phyloP scores from a whole-genome alignment of 2,797 vertebrate genomes.

The Etheostoma perlongum region DNA sequence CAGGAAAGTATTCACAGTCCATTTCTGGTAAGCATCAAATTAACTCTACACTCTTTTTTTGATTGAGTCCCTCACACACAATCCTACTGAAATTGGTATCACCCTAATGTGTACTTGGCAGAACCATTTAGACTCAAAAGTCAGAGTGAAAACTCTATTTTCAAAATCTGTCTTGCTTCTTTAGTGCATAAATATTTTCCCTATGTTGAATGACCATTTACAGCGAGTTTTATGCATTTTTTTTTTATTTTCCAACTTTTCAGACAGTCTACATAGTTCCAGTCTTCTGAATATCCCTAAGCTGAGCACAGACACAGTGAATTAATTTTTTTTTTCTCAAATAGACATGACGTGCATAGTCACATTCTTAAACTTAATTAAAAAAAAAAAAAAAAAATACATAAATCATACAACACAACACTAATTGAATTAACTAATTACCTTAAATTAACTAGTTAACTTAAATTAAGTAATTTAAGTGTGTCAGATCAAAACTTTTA shows the following conservation, averaged over 20 bases:
- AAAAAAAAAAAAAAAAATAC: constrained; percentile 74
- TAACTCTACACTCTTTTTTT: background rate
- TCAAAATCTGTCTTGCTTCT: too few species aligned
- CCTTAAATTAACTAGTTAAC: too few species aligned
- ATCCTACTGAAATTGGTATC: background rate
- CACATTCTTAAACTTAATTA: constrained; percentile 74
- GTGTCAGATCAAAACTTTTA: constrained; percentile 56
- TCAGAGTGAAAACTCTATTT: too few species aligned
- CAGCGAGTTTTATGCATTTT: constrained; percentile 49
- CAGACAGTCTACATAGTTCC: constrained; percentile 62
- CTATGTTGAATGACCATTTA: background rate
- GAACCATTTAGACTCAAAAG: too few species aligned
- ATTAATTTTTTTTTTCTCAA: constrained; percentile 71
- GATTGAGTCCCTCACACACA: background rate
- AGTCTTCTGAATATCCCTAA: constrained; percentile 58
- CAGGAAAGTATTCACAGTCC: too few species aligned
- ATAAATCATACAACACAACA: constrained; percentile 62
- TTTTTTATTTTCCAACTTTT: constrained; percentile 68
- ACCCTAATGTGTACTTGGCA: too few species aligned
- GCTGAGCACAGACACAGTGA: constrained; percentile 71
- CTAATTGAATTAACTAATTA: constrained; percentile 45
- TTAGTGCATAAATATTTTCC: background rate
- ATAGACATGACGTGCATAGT: constrained; percentile 73
- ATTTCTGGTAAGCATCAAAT: background rate
- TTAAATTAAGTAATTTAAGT: constrained; percentile 30